Evolutionary conservation across 2,888 invertebrate genomes (phyloP).

Genomic region (Rhingia campestris): DNA sequence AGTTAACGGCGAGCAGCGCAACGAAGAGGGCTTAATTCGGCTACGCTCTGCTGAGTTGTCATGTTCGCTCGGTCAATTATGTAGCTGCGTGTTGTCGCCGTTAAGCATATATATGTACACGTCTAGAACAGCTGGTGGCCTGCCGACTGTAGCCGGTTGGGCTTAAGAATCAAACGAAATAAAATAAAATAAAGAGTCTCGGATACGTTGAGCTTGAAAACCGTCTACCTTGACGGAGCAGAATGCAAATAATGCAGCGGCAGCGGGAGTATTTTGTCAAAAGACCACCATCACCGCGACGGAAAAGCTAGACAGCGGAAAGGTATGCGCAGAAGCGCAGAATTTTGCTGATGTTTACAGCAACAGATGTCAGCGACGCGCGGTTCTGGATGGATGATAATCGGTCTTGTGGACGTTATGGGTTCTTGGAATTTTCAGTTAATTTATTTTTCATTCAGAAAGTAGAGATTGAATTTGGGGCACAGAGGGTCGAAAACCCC

Average conservation of each 20-base stretch:
- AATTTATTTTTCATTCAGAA: too few relatives aligned
- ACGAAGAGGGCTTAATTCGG: slow-evolving; percentile 48
- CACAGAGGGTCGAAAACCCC: too few relatives aligned
- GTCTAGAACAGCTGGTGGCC: slow-evolving; percentile 34
- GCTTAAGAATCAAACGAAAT: slow-evolving; percentile 9
- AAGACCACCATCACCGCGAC: slow-evolving; percentile 13
- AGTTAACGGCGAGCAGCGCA: not conserved
- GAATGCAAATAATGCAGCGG: slow-evolving; percentile 51
- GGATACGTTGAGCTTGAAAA: slow-evolving; percentile 39
- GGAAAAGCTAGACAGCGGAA: slow-evolving; percentile 42
- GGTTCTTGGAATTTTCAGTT: too few relatives aligned
- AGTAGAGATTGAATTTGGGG: too few relatives aligned
- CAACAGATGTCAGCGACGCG: too few relatives aligned
- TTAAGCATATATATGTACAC: slow-evolving; percentile 1
- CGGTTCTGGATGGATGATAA: too few relatives aligned
- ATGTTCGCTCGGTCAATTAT: slow-evolving; percentile 63
- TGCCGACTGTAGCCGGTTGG: not conserved
- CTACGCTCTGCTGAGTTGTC: slow-evolving; percentile 70
- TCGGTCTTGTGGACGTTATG: too few relatives aligned
- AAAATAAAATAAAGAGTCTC: slow-evolving; percentile 10
- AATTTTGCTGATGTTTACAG: not conserved
- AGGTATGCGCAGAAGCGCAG: slow-evolving; percentile 18
- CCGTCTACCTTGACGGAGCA: slow-evolving; percentile 62
- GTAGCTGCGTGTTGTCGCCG: slow-evolving; percentile 17
- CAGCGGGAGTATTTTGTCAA: slow-evolving; percentile 30